These are phyloP conservation scores for Bufo bufo DNA, from an alignment of 2,113 vertebrate genomes.

Conservation along the genomic window DNA sequence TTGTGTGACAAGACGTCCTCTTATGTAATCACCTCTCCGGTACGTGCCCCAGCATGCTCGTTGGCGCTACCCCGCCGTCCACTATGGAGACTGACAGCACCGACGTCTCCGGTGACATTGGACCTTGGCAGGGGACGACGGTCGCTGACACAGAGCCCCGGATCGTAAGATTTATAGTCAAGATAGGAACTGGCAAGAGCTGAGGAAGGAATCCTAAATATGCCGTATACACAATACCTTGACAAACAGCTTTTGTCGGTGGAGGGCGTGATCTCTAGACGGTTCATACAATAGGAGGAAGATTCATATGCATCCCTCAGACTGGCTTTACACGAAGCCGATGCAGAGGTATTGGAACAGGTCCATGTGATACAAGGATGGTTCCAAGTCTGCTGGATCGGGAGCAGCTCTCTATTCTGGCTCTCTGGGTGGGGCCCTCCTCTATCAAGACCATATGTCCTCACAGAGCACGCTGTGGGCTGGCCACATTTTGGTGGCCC, in stretches of 20 bases:
- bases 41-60: background rate
- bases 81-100: background rate
- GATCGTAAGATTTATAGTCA: background rate
- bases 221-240: background rate
- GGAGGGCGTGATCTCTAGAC: slow-evolving; percentile 17
- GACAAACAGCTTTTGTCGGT: background rate
- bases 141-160: background rate
- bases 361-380: too few species aligned
- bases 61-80: too few species aligned
- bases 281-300: slow-evolving; percentile 6
- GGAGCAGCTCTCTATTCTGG: too few species aligned
- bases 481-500: too few species aligned
- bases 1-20: background rate
- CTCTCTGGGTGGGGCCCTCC: too few species aligned
- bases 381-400: too few species aligned
- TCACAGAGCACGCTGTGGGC: too few species aligned
- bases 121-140: background rate
- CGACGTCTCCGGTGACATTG: background rate
- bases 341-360: too few species aligned
- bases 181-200: background rate
- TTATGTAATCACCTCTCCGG: background rate
- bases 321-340: background rate
- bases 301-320: background rate
- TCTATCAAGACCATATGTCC: too few species aligned
- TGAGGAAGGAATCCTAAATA: background rate